These are phyloP conservation scores for Camponotus pennsylvanicus DNA, from an alignment of 1,140 invertebrate genomes.

Conservation along the genomic window DNA sequence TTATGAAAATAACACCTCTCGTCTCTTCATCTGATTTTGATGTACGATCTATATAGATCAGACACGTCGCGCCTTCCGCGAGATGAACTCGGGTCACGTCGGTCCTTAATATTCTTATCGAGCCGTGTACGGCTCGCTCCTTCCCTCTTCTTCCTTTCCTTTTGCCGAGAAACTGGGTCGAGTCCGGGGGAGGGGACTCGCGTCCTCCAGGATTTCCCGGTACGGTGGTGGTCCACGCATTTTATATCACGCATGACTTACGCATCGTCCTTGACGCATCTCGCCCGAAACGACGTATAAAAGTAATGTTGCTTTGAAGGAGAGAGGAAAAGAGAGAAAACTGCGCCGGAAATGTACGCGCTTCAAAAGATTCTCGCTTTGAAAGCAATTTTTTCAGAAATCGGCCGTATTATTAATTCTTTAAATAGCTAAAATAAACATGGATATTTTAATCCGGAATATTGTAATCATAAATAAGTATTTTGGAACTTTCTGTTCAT, in stretches of 20 bases:
- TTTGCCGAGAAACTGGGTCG: constrained; percentile 58
- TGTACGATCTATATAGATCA: constrained; percentile 46
- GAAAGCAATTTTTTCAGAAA: not conserved
- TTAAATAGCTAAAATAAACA: not conserved
- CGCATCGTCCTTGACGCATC: constrained; percentile 32
- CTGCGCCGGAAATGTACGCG: not conserved
- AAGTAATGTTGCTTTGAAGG: not conserved
- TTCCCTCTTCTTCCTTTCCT: not conserved
- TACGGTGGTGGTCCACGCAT: constrained; percentile 2
- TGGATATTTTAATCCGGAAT: not conserved
- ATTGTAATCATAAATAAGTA: too few species aligned
- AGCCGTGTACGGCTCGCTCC: constrained; percentile 10
- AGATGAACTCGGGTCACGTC: constrained; percentile 63
- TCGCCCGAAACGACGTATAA: not conserved
- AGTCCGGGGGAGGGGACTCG: too few species aligned
- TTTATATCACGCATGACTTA: constrained; percentile 40
- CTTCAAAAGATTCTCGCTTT: not conserved
- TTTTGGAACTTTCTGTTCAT: too few species aligned
- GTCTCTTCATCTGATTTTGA: constrained; percentile 22
- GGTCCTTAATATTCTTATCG: constrained; percentile 73
- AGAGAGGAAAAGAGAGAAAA: not conserved
- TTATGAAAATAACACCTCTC: constrained; percentile 47
- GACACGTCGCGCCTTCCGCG: constrained; percentile 23
- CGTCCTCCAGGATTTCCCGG: constrained; percentile 54
- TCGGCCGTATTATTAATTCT: not conserved